Percentiles rank a stretch among this genome's conserved stretches.
phyloP scores from a whole-genome alignment of 1,140 invertebrate genomes.

The Archegozetes longisetosus region DNA sequence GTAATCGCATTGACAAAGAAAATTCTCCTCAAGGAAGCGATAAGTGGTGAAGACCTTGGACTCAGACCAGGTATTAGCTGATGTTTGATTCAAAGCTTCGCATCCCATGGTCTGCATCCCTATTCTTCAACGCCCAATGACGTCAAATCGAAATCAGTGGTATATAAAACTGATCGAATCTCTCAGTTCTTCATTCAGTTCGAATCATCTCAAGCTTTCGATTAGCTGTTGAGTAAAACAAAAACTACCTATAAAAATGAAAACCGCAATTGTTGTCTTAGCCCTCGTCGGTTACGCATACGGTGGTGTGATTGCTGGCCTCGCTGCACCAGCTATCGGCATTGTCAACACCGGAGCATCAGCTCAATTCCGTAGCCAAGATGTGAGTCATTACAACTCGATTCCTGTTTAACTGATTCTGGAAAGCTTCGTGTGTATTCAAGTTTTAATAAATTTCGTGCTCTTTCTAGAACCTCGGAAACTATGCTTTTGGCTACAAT shows the following conservation, averaged over 20 bases:
- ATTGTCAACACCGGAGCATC: constrained; percentile 20
- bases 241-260: background rate
- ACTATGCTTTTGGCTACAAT: constrained; percentile 24
- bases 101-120: background rate
- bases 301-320: background rate
- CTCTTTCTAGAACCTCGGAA: constrained; percentile 18
- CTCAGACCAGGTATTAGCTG: background rate
- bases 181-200: no score
- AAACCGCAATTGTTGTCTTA: background rate
- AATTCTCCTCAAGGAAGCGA: background rate
- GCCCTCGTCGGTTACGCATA: background rate
- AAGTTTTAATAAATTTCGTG: background rate
- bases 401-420: background rate
- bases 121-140: background rate
- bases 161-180: no score
- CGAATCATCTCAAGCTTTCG: no score
- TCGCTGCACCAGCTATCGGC: background rate
- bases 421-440: background rate
- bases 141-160: background rate
- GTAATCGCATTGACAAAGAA: no score
- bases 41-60: background rate
- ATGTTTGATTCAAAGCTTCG: no score
- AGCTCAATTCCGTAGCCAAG: constrained; percentile 21
- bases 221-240: background rate
- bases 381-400: constrained; percentile 17